Evolutionary conservation across 2,888 invertebrate genomes (phyloP), one percentile per base, ranked within the genome.

Genomic region (Nebria brevicollis): DNA sequence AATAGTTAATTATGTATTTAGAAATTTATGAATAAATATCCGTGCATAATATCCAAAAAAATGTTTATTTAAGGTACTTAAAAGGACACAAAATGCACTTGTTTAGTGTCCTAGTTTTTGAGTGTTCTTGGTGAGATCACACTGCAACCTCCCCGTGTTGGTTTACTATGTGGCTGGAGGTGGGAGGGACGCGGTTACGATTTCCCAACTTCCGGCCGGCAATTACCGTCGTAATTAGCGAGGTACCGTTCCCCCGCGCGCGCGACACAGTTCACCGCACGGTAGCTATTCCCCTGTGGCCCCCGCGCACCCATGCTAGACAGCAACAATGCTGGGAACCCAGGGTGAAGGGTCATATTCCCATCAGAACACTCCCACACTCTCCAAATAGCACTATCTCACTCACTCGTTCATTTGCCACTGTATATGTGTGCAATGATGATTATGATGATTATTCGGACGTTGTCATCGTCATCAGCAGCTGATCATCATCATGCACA

Each of bases 331-430:
- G 76, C 64, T 76, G 75, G 79, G 77, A 79, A 82, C 54, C 75
- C 75, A 66, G 72, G 82, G 77, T 78, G 77, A 77, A 78, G 78
- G 82, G 77, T 78, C 77, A 75, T 72, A 77, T 78, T 77, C 82
- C 77, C 82, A 77, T 74, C 70, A 82, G 75, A 77, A 75, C 75
- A 77, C 82, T 77, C 82, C 77, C 82, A 75, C 82, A 75, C 77
- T 74, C 68, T 25, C 13, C 77, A 15, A 72, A 66, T 15, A 34
- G 72, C 13, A 10, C 11, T 66, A n/a, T 54, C 54, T 54, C 54
- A 11, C 7, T 15, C 68, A n/a, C 25, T 8, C 13, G 41, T 72
- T 13, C 34, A 11, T 72, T 13, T 72, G 11, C n/a, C 10, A 15
- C 10, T 34, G 72, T 72, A 13, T 72, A 34, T 72, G n/a, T 70